Base-by-base conservation (phyloP, 2,797 vertebrate genomes). In the Ctenochaetus hawaiiensis region DNA sequence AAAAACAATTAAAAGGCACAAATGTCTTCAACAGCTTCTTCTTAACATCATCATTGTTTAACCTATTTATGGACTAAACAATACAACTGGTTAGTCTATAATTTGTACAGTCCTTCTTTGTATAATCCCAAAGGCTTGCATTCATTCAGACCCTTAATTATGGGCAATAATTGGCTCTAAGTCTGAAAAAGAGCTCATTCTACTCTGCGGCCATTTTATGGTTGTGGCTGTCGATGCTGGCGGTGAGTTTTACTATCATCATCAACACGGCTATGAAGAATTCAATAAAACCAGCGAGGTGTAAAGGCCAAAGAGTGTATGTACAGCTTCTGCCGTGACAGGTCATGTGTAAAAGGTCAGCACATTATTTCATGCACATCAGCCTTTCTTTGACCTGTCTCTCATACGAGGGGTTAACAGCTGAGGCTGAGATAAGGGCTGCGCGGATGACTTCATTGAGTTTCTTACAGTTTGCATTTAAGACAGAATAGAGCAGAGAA, bases 341-440 rank as follows among this genome's bases (percentile, higher is more conserved):
- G 72, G 73, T 81, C 78, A 60, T 20, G 66, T 83, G 78, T 77
- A 62, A 89, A 88, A 90, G 83, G 81, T 81, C 80, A 51, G 6
- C 20, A 30, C 34, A 59, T 78, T 65, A 78, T 86, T 77, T 67
- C n/a, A 22, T 43, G 26, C 5, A 23, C 54, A 49, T 81, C 53
- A 77, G 60, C 63, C 65, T 74, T 80, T 17, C 78, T 53, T 75
- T 67, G 56, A 81, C 67, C 67, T 76, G 75, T 76, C 72, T 61
- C 57, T 71, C 48, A 54, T 41, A 44, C 44, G 43, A 67, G 39
- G 66, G 56, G 60, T 62, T 60, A 72, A 80, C 63, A 30, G 74
- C 77, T 34, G 8, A 57, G 23, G 43, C 30, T 62, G 16, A 18
- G 20, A 56, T 49, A 47, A 64, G 34, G 14, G 8, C 26, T 26